phyloP scores from a whole-genome alignment of 2,888 invertebrate species.

The Acronicta psi region DNA sequence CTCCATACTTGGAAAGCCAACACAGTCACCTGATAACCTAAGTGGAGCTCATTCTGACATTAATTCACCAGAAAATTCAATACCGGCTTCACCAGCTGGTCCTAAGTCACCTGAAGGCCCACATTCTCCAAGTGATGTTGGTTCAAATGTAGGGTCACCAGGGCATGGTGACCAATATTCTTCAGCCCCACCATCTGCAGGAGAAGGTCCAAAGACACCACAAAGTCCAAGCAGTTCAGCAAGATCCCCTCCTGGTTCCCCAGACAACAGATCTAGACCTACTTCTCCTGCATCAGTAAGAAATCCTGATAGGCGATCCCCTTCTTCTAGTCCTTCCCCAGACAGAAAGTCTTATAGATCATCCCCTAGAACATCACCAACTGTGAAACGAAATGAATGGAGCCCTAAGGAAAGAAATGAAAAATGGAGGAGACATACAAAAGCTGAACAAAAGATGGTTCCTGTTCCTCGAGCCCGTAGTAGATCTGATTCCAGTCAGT shows the following conservation, averaged over 20 bases:
- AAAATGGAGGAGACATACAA: conserved; percentile 82
- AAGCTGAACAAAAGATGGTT: conserved; percentile 85
- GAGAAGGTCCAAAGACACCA: conserved; percentile 81
- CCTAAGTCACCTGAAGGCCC: conserved; percentile 85
- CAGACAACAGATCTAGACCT: conserved; percentile 72
- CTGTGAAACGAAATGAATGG: conserved; percentile 74
- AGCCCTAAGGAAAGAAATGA: conserved; percentile 75
- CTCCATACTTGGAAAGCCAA: conserved; percentile 60
- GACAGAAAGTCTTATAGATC: conserved; percentile 73
- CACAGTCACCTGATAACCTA: conserved; percentile 78
- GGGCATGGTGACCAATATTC: conserved; percentile 72
- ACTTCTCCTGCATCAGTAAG: conserved; percentile 76
- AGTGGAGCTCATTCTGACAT: conserved; percentile 83
- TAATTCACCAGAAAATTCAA: conserved; percentile 84
- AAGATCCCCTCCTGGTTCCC: conserved; percentile 75
- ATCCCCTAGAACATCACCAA: conserved; percentile 65
- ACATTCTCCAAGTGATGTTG: conserved; percentile 79
- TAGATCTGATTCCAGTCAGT: conserved; percentile 83
- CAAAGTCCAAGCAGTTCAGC: conserved; percentile 74
- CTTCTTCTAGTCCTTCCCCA: conserved; percentile 77
- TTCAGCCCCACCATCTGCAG: conserved; percentile 66
- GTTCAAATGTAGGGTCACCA: conserved; percentile 72
- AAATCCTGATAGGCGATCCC: conserved; percentile 67
- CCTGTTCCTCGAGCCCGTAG: conserved; percentile 70
- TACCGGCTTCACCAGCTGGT: conserved; percentile 76